Evolutionary conservation across 1,140 invertebrate species (phyloP), one percentile per base, ranked within the genome.

Genomic region (Drosophila azteca): DNA sequence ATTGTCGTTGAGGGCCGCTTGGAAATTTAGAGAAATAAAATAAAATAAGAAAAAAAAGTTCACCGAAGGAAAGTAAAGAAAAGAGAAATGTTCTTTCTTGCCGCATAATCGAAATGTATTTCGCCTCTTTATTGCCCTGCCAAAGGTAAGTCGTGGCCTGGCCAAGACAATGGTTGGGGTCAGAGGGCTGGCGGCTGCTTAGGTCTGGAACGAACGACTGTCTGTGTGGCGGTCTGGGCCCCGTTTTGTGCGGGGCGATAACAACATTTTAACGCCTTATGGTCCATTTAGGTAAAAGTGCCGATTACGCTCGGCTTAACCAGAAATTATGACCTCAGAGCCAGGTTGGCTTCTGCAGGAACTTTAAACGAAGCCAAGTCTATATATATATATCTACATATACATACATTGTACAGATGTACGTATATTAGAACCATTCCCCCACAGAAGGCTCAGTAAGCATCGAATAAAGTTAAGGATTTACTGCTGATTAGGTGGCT

Each of bases 231-330:
- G 17, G 20, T 17, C 15, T 45, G 46, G 29, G 0, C 35, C 35
- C 3, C 26, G 46, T 55, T 58, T 46, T 59, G 44, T 58, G 62
- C 17, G 55, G 62, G 67, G 64, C 75, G 75, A 88, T 87, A 88
- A 88, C 83, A 87, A 71, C 84, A 83, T 88, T 88, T 88, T 83
- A 88, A 88, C 84, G 83, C 83, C 83, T 79, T 83, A 88, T 88
- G 84, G 84, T 79, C 83, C 83, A 88, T 88, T 88, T 88, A 83
- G 79, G 83, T 62, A 79, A 89, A 88, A 88, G 79, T 88, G 83
- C 76, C 83, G 85, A 89, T 87, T 87, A 82, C 75, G 83, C 74
- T 73, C 52, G 59, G 84, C 77, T 88, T 88, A 88, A 88, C 79
- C 59, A 83, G 79, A 88, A 88, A 88, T 89, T 88, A 88, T 88